Evolutionary conservation across 1,140 invertebrate species (phyloP).

Genomic region (Drosophila melanica): DNA sequence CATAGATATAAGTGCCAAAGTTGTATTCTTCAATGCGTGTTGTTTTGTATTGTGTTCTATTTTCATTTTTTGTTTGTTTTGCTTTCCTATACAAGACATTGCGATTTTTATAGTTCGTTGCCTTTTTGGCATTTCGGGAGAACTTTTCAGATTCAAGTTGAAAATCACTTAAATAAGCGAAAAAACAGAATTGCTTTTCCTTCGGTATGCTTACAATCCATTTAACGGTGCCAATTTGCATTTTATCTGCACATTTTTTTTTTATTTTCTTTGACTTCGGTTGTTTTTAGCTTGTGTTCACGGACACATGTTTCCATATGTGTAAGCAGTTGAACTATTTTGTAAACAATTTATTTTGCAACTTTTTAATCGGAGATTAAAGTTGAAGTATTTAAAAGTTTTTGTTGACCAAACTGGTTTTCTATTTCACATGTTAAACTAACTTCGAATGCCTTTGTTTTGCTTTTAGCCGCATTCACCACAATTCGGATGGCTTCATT

Average conservation of each 20-base stretch:
- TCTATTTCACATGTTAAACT: too few relatives aligned
- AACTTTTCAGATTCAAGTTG: not conserved
- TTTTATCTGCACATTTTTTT: slow-evolving; percentile 4
- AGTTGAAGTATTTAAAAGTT: not conserved
- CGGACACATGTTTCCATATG: slow-evolving; percentile 8
- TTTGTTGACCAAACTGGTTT: not conserved
- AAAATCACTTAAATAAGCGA: not conserved
- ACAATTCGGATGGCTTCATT: not conserved
- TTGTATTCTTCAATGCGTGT: too few relatives aligned
- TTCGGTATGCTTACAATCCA: not conserved
- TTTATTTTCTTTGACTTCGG: not conserved
- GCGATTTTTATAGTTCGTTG: not conserved
- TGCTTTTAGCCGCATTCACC: not conserved
- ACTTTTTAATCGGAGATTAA: not conserved
- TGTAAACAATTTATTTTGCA: not conserved
- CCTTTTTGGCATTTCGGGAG: not conserved
- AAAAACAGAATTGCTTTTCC: not conserved
- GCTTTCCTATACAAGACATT: not conserved
- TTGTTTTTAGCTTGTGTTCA: not conserved
- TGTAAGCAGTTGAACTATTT: not conserved
- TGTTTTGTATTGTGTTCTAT: too few relatives aligned
- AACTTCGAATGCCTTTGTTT: not conserved
- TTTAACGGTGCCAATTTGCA: slow-evolving; percentile 10
- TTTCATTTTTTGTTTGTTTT: too few relatives aligned
- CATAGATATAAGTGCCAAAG: too few relatives aligned